phyloP scores from a whole-genome alignment of 92 coral and sea anemone species.

The Parazoanthus atlanticus region DNA sequence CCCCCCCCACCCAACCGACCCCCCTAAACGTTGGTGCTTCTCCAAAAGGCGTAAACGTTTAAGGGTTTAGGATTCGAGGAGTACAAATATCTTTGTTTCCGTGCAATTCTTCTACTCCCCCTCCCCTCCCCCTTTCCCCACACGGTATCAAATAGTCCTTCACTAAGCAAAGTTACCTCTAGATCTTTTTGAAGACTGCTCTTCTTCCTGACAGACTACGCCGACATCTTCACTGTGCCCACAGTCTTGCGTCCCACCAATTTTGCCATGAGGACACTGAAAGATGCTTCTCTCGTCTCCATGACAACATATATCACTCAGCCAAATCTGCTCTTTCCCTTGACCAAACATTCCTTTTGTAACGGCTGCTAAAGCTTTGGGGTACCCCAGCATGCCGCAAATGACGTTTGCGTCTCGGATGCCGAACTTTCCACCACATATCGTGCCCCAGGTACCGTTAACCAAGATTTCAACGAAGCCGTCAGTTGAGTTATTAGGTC shows the following conservation, averaged over 20 bases:
- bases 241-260: neutral
- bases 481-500: conserved; percentile 11
- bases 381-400: conserved; percentile 13
- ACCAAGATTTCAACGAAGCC: neutral
- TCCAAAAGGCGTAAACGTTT: too few species aligned
- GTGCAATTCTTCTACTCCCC: too few species aligned
- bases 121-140: too few species aligned
- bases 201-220: neutral
- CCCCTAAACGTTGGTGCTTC: too few species aligned
- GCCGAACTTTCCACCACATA: conserved; percentile 5
- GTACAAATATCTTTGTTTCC: too few species aligned
- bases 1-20: too few species aligned
- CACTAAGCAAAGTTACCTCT: neutral
- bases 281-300: neutral
- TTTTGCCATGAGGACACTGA: neutral
- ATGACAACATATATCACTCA: conserved; percentile 31
- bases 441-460: conserved; percentile 22
- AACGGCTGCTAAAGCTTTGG: neutral
- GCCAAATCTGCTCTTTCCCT: conserved; percentile 16
- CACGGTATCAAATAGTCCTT: too few species aligned
- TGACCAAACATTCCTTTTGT: conserved; percentile 14
- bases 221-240: conserved; percentile 21
- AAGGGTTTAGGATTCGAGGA: too few species aligned
- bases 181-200: neutral
- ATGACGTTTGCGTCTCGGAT: conserved; percentile 18